Base-by-base conservation (phyloP, 2,113 vertebrate species). In the Erythrocercus mccallii region DNA sequence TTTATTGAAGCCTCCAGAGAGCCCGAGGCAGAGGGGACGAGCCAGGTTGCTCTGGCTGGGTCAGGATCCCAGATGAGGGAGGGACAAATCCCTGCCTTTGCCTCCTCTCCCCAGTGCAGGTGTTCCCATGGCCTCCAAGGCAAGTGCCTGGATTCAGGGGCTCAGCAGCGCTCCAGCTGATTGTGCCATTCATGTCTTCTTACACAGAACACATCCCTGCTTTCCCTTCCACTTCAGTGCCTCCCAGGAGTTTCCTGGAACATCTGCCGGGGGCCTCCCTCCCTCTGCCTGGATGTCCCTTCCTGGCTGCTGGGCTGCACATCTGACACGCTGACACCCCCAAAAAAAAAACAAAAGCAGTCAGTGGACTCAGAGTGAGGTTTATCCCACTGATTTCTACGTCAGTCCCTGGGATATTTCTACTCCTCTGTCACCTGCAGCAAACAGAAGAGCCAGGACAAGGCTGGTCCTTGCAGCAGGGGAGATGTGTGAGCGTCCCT, bases 401-500 rank as follows among this genome's bases (percentile, higher is more conserved):
- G 6, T 2, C 47, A 40, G 20, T 17, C 40, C 61, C 47, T 8
- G 9, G 11, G 42, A 6, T 47, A 12, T 16, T 86, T 37, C 78
- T 30, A 5, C 7, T 11, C 28, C 42, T 71, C 31, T 22, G 11
- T 19, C 15, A 11, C 8, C 42, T 3, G 19, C 17, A 68, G 53
- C 42, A 27, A 51, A 20, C 28, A 42, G 27, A 73, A 18, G 18
- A 16, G 48, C 38, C 10, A 21, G 22, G 5, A 24, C 6, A n/a
- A 40, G 12, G 15, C 58, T 3, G 40, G 5, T 28, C 28, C 48
- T 45, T 19, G 23, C 40, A 56, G 33, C 2, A 33, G 28, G n/a
- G 65, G 13, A 22, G 51, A 11, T 11, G 0, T 0, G 9, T 13
- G 21, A 1, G 1, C 10, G 14, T 8, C 31, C 54, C 71, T 8